Conservation (phyloP, 1,140 invertebrate species). For the Phocides pigmalion region DNA sequence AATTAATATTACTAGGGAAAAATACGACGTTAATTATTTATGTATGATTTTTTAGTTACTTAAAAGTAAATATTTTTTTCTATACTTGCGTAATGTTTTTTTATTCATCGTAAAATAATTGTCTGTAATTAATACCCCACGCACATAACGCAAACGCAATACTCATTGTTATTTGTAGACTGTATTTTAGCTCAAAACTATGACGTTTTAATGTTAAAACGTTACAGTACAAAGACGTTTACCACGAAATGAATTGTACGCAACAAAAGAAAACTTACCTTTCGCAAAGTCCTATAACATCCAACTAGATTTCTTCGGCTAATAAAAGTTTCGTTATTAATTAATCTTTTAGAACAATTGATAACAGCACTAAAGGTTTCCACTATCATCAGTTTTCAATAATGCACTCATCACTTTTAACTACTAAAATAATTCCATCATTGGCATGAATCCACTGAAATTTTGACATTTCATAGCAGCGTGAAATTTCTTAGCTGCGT, state of each 20-base stretch:
- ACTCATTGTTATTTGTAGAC: neutral
- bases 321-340: conserved; percentile 30
- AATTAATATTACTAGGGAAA: neutral
- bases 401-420: conserved; percentile 57
- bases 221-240: conserved; percentile 16
- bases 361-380: conserved; percentile 41
- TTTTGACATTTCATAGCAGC: conserved; percentile 75
- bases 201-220: neutral
- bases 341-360: conserved; percentile 29
- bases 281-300: conserved; percentile 67
- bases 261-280: conserved; percentile 75
- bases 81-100: conserved; percentile 17
- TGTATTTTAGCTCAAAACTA: conserved; percentile 5
- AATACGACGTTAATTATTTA: neutral
- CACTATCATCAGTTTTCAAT: conserved; percentile 54
- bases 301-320: conserved; percentile 51
- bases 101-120: conserved; percentile 7
- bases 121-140: neutral
- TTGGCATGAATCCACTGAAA: conserved; percentile 73
- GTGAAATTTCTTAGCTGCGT: conserved; percentile 42
- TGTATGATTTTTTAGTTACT: too few relatives aligned
- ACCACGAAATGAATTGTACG: conserved; percentile 29
- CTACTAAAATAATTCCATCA: conserved; percentile 53
- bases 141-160: neutral
- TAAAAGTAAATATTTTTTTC: neutral